phyloP scores from a whole-genome alignment of 2,113 vertebrate species.

The Heterotis niloticus region DNA sequence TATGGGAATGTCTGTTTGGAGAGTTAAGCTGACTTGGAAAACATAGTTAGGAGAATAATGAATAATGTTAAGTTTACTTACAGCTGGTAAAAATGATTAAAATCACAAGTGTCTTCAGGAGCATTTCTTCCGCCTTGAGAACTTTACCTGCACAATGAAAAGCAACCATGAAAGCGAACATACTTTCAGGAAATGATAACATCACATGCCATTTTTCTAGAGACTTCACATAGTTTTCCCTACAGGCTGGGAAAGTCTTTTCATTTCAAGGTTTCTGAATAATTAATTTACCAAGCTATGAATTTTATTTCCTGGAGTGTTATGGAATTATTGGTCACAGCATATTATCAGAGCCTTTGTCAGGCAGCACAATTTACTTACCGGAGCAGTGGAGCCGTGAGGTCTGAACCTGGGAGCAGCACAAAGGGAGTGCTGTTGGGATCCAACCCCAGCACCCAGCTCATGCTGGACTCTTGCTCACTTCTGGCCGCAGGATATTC shows the following conservation, averaged over 20 bases:
- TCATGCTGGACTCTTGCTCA: constrained; percentile 30
- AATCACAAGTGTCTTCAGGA: constrained; percentile 31
- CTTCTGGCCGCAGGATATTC: constrained; percentile 38
- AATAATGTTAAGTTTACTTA: constrained; percentile 30
- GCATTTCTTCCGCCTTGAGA: constrained; percentile 20
- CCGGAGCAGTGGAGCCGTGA: constrained; percentile 18
- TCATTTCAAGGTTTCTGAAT: constrained; percentile 7
- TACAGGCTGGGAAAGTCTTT: not conserved
- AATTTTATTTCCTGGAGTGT: not conserved
- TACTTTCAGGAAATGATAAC: not conserved
- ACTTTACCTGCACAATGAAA: constrained; percentile 17
- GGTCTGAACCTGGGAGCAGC: constrained; percentile 11
- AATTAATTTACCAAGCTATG: not conserved
- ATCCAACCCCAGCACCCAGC: constrained; percentile 24
- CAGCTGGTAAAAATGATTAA: constrained; percentile 37
- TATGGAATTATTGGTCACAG: not conserved
- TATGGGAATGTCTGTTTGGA: not conserved
- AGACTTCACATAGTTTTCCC: not conserved
- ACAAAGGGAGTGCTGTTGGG: constrained; percentile 53
- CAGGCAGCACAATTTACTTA: constrained; percentile 24
- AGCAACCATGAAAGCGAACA: not conserved
- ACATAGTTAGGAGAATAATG: not conserved
- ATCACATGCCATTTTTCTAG: not conserved
- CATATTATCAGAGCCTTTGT: not conserved
- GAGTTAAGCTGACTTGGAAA: not conserved